Evolutionary conservation across 92 coral and sea anemone genomes (phyloP).

Genomic region (Palythoa heliodiscus): DNA sequence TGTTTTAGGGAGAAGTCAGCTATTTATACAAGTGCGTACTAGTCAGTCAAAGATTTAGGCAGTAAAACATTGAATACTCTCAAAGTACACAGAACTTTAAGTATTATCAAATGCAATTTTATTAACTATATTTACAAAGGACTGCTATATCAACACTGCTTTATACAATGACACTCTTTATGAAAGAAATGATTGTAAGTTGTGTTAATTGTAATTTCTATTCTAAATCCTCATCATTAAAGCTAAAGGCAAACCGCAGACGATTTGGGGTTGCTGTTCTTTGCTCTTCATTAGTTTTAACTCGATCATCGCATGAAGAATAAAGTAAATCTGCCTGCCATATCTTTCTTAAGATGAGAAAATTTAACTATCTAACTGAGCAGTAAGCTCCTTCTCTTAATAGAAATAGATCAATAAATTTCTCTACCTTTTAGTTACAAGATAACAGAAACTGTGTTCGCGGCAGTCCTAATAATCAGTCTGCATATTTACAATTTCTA

Average conservation of each 20-base stretch:
- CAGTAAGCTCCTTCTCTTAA: neutral
- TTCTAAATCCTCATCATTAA: conserved; percentile 14
- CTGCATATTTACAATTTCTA: neutral
- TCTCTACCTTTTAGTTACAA: neutral
- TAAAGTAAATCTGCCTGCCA: neutral
- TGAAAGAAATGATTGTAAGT: conserved; percentile 37
- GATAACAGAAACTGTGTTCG: neutral
- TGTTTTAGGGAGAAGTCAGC: conserved; percentile 2
- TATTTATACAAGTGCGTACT: conserved; percentile 37
- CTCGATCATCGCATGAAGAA: neutral
- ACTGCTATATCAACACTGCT: conserved; percentile 52
- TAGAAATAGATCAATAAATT: neutral
- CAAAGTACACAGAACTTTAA: conserved; percentile 43
- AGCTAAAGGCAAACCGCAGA: neutral
- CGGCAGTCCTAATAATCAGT: neutral
- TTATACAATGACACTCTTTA: conserved; percentile 47
- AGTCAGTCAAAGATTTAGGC: conserved; percentile 28
- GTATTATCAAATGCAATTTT: conserved; percentile 54
- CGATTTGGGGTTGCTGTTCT: conserved; percentile 5
- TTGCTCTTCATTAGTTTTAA: neutral
- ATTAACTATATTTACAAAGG: conserved; percentile 68
- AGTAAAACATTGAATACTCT: conserved; percentile 26
- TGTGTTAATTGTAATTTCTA: conserved; percentile 31
- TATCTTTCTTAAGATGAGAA: neutral
- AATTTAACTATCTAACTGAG: neutral